Conservation (phyloP, 1,140 invertebrate species). For the Bombus superbus region DNA sequence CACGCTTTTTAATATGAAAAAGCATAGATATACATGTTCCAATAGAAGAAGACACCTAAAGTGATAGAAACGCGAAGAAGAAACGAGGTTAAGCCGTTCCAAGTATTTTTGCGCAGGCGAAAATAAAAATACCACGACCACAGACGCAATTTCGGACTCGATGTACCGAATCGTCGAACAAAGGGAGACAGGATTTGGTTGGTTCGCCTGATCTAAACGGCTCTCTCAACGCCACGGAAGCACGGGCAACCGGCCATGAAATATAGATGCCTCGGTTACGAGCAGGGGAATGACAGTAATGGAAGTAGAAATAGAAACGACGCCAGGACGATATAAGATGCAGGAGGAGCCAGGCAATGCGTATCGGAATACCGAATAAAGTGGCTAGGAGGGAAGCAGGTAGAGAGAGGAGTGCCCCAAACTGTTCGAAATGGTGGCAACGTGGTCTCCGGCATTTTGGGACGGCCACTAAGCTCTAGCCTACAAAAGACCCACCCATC, state of each 20-base stretch:
- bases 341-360: slow-evolving; percentile 31
- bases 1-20: too few relatives aligned
- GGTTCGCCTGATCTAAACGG: slow-evolving; percentile 6
- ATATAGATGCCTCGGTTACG: slow-evolving; percentile 56
- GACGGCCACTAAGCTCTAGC: slow-evolving; percentile 50
- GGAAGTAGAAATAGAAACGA: slow-evolving; percentile 67
- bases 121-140: background rate
- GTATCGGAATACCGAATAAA: slow-evolving; percentile 9
- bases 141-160: background rate
- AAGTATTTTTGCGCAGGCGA: background rate
- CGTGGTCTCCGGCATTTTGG: slow-evolving; percentile 50
- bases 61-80: too few relatives aligned
- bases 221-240: slow-evolving; percentile 45
- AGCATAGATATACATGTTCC: too few relatives aligned
- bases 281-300: slow-evolving; percentile 68
- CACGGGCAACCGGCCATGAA: slow-evolving; percentile 48
- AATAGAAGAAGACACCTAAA: too few relatives aligned
- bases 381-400: slow-evolving; percentile 19
- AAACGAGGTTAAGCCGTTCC: too few relatives aligned
- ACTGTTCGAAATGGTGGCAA: slow-evolving; percentile 13
- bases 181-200: slow-evolving; percentile 1
- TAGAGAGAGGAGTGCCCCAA: slow-evolving; percentile 48
- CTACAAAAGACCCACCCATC: slow-evolving; percentile 46
- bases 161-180: background rate
- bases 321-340: slow-evolving; percentile 40